These are phyloP conservation scores for Hyposmocoma kahamanoa DNA, from an alignment of 1,140 invertebrate genomes.

Conservation along the genomic window DNA sequence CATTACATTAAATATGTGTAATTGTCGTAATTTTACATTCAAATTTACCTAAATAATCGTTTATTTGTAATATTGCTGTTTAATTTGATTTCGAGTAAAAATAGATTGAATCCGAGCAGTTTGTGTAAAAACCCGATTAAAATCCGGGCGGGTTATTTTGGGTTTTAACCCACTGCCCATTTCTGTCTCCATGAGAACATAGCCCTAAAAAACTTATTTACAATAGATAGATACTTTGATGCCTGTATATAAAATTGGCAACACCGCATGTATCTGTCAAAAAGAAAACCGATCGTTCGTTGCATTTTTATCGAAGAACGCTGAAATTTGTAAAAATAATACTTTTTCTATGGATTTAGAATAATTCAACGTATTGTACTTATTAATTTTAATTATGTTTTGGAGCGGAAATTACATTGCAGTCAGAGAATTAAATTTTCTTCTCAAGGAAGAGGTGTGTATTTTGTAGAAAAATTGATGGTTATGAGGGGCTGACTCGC, in stretches of 20 bases:
- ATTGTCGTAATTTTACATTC: too few species aligned
- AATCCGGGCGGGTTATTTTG: too few species aligned
- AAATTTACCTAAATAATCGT: too few species aligned
- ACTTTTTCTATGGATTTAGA: slow-evolving; percentile 61
- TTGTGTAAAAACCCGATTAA: too few species aligned
- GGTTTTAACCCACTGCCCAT: too few species aligned
- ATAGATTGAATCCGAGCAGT: too few species aligned
- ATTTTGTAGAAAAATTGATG: slow-evolving; percentile 57
- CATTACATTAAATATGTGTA: too few species aligned
- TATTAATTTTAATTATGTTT: slow-evolving; percentile 67
- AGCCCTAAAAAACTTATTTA: too few species aligned
- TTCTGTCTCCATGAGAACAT: too few species aligned
- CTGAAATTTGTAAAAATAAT: slow-evolving; percentile 42
- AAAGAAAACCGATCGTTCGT: slow-evolving; percentile 57
- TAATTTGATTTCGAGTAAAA: too few species aligned
- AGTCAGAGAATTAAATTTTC: slow-evolving; percentile 56
- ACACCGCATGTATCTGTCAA: slow-evolving; percentile 32
- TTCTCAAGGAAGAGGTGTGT: slow-evolving; percentile 63
- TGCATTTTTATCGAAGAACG: slow-evolving; percentile 44
- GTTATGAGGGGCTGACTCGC: slow-evolving; percentile 42
- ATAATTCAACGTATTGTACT: slow-evolving; percentile 48
- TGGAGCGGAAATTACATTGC: slow-evolving; percentile 61
- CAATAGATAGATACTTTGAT: too few species aligned
- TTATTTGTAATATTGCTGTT: too few species aligned
- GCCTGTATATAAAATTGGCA: slow-evolving; percentile 19